phyloP scores from a whole-genome alignment of 2,113 vertebrate species.

The Pituophis catenifer region DNA sequence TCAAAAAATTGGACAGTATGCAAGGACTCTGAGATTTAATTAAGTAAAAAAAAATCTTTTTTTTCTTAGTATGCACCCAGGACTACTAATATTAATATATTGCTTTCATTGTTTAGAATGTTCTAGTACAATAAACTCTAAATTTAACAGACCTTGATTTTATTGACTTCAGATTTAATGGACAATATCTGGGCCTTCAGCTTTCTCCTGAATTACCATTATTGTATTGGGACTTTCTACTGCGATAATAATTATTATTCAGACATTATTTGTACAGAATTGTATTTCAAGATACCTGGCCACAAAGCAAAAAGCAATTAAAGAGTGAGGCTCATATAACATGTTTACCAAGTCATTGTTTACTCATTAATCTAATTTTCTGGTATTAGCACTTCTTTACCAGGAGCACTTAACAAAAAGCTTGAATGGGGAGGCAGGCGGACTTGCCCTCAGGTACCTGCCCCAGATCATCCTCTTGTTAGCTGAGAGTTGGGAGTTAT shows the following conservation, averaged over 20 bases:
- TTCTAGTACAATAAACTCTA: background rate
- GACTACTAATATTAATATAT: background rate
- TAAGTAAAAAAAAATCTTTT: background rate
- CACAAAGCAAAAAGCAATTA: background rate
- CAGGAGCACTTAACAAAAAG: background rate
- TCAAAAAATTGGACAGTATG: background rate
- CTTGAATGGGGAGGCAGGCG: background rate
- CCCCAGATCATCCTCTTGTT: background rate
- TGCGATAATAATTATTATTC: background rate
- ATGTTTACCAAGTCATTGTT: background rate
- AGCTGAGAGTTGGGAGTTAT: background rate
- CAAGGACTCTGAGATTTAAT: background rate
- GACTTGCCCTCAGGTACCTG: background rate
- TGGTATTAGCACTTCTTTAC: background rate
- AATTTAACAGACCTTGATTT: background rate
- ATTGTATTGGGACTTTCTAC: background rate
- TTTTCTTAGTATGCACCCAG: background rate
- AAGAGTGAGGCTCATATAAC: background rate
- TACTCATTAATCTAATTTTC: background rate
- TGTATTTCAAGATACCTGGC: background rate
- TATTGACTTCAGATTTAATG: background rate
- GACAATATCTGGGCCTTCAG: background rate
- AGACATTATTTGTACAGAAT: background rate
- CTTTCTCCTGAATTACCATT: background rate
- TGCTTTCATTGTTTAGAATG: background rate